Percentiles rank a stretch among this genome's conserved stretches.
phyloP scores from a whole-genome alignment of 37 sponge, comb jelly and placozoan genomes.

The Beroe ovata region DNA sequence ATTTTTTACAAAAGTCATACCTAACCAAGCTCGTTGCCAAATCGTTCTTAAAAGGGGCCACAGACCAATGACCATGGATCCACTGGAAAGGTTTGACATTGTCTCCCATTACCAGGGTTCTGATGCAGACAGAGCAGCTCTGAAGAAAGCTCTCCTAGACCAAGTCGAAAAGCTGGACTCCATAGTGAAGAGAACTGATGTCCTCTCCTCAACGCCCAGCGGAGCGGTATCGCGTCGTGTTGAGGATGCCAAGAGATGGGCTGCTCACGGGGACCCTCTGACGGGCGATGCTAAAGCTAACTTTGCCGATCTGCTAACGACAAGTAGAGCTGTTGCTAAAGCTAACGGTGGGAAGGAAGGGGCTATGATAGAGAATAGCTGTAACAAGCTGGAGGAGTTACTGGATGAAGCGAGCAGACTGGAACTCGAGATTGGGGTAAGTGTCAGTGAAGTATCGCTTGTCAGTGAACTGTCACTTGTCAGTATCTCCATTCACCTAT shows the following conservation, averaged over 20 bases:
- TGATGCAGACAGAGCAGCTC: conserved; percentile 54
- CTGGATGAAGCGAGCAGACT: neutral
- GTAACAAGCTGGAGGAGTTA: conserved; percentile 22
- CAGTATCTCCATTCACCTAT: too few species aligned
- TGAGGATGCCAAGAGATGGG: conserved; percentile 64
- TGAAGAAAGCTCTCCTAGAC: conserved; percentile 58
- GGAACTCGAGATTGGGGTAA: conserved; percentile 49
- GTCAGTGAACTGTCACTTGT: too few species aligned
- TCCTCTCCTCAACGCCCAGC: conserved; percentile 31
- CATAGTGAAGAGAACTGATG: conserved; percentile 20
- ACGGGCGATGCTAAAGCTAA: conserved; percentile 12
- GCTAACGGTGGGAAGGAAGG: conserved; percentile 59
- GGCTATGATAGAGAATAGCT: conserved; percentile 37
- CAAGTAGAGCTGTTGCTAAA: conserved; percentile 45
- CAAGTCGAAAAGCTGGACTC: conserved; percentile 29
- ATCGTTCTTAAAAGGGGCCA: too few species aligned
- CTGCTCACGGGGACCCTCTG: conserved; percentile 7
- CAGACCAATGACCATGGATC: too few species aligned
- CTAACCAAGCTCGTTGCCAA: too few species aligned
- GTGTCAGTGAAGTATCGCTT: too few species aligned
- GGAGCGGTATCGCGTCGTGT: conserved; percentile 40
- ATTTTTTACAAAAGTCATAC: too few species aligned
- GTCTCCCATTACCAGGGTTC: too few species aligned
- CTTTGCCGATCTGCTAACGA: conserved; percentile 29
- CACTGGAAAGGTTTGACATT: too few species aligned